These are phyloP conservation scores for Chlamydotis undulata DNA, from an alignment of 2,113 vertebrate species.

Conservation along the genomic window DNA sequence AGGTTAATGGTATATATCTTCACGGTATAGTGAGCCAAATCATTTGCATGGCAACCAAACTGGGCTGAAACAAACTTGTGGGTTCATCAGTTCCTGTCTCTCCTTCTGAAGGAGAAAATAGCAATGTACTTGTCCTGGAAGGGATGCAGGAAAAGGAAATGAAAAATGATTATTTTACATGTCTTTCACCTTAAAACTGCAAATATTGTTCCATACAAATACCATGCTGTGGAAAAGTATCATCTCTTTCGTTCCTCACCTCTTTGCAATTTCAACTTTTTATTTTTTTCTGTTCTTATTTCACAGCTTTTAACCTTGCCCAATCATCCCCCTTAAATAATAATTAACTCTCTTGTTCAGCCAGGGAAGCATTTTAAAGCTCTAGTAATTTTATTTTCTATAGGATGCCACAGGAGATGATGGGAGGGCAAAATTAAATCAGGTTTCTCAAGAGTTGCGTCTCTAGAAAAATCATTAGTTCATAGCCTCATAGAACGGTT, in stretches of 20 bases:
- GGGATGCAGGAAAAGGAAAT: background rate
- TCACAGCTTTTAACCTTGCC: conserved; percentile 64
- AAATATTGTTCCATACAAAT: background rate
- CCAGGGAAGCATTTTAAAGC: conserved; percentile 23
- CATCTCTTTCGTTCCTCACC: background rate
- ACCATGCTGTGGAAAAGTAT: background rate
- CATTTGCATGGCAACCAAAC: background rate
- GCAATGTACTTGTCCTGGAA: background rate
- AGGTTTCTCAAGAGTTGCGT: background rate
- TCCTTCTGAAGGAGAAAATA: background rate
- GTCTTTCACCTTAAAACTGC: background rate
- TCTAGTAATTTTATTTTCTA: conserved; percentile 60
- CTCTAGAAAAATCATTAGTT: background rate
- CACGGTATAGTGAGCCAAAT: background rate
- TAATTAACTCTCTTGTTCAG: conserved; percentile 51
- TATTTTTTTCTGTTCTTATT: background rate
- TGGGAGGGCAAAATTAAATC: background rate
- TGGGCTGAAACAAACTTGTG: background rate
- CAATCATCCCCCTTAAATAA: conserved; percentile 59
- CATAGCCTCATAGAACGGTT: too few relatives aligned
- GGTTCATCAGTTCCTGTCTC: background rate
- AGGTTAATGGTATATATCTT: background rate
- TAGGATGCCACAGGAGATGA: background rate
- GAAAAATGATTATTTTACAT: background rate
- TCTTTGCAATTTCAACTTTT: background rate